These are phyloP conservation scores for Onychostruthus taczanowskii DNA, from an alignment of 2,113 vertebrate species.

Conservation along the genomic window DNA sequence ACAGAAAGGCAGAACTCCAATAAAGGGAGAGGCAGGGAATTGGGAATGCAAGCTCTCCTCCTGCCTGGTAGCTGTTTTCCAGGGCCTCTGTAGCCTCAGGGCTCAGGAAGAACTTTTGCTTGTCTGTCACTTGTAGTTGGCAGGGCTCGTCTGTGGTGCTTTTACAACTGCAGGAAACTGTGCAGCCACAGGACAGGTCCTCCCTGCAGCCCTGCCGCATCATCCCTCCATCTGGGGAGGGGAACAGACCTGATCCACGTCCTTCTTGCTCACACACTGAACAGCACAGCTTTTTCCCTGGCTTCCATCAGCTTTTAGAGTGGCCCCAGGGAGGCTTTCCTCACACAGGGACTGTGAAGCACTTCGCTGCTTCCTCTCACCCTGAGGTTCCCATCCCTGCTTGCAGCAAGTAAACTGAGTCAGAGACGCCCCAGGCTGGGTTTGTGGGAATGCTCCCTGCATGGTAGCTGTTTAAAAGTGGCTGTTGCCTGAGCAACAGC, in stretches of 20 bases:
- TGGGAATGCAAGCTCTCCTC: not conserved
- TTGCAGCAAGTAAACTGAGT: constrained; percentile 38
- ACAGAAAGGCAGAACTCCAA: not conserved
- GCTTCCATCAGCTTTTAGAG: not conserved
- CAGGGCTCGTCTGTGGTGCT: not conserved
- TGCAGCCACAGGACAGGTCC: not conserved
- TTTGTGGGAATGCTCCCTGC: not conserved
- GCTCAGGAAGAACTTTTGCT: not conserved
- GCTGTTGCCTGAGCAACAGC: constrained; percentile 33
- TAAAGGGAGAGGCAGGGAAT: not conserved
- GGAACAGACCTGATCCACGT: not conserved
- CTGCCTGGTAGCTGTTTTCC: not conserved
- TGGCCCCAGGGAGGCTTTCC: not conserved
- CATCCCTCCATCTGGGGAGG: rapidly evolving
- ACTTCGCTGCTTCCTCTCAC: not conserved
- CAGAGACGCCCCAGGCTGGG: not conserved
- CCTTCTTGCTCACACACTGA: not conserved
- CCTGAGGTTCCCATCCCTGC: not conserved
- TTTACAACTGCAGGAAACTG: not conserved
- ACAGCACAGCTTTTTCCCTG: not conserved
- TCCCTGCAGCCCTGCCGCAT: not conserved
- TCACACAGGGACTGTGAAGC: not conserved
- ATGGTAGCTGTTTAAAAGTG: not conserved
- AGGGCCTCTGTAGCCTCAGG: not conserved
- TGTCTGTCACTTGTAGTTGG: not conserved